Conservation (phyloP, 2,888 invertebrate species). For the Lagria hirta region DNA sequence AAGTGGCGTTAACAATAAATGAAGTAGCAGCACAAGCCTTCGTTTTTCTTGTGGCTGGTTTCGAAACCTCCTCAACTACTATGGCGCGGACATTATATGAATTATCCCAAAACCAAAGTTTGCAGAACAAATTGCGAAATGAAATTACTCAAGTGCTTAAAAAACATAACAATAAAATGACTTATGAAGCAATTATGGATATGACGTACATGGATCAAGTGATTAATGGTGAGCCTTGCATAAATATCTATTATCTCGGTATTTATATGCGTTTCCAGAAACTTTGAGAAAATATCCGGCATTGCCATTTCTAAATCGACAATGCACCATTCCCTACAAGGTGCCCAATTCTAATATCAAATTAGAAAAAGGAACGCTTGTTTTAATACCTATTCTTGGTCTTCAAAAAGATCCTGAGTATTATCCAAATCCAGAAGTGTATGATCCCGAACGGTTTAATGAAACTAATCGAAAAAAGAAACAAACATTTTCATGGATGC, state of each 20-base stretch:
- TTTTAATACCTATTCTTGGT: constrained; percentile 21
- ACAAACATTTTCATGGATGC: constrained; percentile 35
- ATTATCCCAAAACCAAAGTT: constrained; percentile 48
- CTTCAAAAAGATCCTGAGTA: constrained; percentile 33
- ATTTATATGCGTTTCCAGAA: constrained; percentile 36
- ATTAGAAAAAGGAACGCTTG: constrained; percentile 15
- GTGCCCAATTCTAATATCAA: constrained; percentile 32
- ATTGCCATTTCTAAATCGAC: constrained; percentile 35
- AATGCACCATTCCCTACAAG: constrained; percentile 34
- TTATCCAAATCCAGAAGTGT: constrained; percentile 33
- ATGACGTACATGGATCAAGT: constrained; percentile 55
- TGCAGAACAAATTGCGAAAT: constrained; percentile 52
- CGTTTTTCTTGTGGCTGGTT: constrained; percentile 56
- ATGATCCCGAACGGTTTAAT: constrained; percentile 33
- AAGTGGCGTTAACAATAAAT: constrained; percentile 30
- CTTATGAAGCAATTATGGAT: constrained; percentile 51
- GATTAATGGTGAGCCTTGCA: constrained; percentile 46
- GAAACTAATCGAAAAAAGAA: constrained; percentile 24
- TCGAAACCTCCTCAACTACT: constrained; percentile 55
- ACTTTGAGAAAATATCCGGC: constrained; percentile 48
- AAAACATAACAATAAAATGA: constrained; percentile 44
- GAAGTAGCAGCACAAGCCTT: constrained; percentile 50
- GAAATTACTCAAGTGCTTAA: constrained; percentile 46
- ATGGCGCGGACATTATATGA: constrained; percentile 51
- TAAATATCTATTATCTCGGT: not conserved